Base-by-base conservation (phyloP, 2,113 vertebrate species). In the Dicentrarchus labrax region DNA sequence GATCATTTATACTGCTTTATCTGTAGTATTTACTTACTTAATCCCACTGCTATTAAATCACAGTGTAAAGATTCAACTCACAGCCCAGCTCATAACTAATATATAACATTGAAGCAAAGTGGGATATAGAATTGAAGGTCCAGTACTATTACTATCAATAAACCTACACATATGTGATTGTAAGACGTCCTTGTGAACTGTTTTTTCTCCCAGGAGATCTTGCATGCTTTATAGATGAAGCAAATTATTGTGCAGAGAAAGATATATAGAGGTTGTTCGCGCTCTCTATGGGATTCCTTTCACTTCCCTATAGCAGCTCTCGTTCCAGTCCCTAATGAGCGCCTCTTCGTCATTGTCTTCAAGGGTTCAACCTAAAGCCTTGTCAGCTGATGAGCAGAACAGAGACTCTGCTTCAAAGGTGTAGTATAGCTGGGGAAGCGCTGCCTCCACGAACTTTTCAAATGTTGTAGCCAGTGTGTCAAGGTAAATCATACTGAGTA, bases 321-420 rank as follows among this genome's bases (percentile, higher is more conserved):
- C 11, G 1, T 39, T 69, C 48, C 22, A 0, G 6, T 22, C 56
- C 19, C 43, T 80, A 80, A 80, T 80, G 47, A 74, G 70, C 45
- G 5, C 8, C 54, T 56, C 56, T 73, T 78, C 73, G 61, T 64
- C 38, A 17, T 3, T 3, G 30, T 50, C 39, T 36, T 67, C 24
- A n/a, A 50, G 38, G 9, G 16, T n/a, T 39, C 8, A 45, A 48
- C 19, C 71, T 22, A 15, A 68, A 71, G 65, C 24, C 36, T 10
- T 17, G 51, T 70, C 24, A 74, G 60, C 59, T 16, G 53, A 53
- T 68, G 38, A 39, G 57, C 70, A 47, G 24, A 51, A 21, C 36
- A 12, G 45, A 72, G 16, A 22, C 85, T 76, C 4, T 22, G 19
- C 21, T 38, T 61, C 21, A 51, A n/a, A 61, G 30, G 50, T 72